Percentiles rank a stretch among this genome's conserved stretches.
These are phyloP conservation scores for Leucopsar rothschildi DNA, from an alignment of 2,113 vertebrate species.

Conservation along the genomic window DNA sequence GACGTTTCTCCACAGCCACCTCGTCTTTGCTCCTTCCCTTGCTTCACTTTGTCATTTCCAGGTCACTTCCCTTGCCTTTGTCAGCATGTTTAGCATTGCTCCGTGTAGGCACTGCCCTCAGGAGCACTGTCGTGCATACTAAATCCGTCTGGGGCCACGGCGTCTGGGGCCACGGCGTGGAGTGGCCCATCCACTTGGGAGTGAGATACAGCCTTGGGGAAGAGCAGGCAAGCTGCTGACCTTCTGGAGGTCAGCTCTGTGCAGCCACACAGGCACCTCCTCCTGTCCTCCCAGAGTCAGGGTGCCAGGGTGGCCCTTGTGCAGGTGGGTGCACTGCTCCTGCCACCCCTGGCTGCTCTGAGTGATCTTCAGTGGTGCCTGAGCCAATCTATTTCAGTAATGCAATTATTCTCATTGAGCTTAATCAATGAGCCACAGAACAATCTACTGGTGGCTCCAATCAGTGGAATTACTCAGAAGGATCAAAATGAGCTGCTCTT, in stretches of 20 bases:
- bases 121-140: slow-evolving; percentile 11
- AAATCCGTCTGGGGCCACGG: not conserved
- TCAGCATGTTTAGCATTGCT: slow-evolving; percentile 21
- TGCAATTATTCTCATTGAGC: not conserved
- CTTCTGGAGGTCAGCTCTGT: not conserved
- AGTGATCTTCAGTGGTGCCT: not conserved
- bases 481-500: slow-evolving; percentile 1
- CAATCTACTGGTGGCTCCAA: slow-evolving; percentile 18
- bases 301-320: not conserved
- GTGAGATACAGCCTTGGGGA: not conserved
- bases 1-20: not conserved
- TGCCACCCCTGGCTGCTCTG: not conserved
- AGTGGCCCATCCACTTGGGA: not conserved
- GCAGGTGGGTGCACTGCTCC: not conserved
- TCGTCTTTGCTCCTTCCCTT: slow-evolving; percentile 29
- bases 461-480: slow-evolving; percentile 26
- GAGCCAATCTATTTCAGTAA: not conserved
- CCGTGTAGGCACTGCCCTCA: not conserved
- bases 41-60: slow-evolving; percentile 61
- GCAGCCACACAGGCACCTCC: not conserved
- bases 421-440: slow-evolving; percentile 18
- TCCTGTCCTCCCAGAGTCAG: not conserved
- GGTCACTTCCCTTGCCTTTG: slow-evolving; percentile 60
- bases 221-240: not conserved
- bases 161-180: not conserved